Evolutionary conservation across 1,140 invertebrate species (phyloP), one percentile per base, ranked within the genome.

Genomic region (Chironomus striatipennis): DNA sequence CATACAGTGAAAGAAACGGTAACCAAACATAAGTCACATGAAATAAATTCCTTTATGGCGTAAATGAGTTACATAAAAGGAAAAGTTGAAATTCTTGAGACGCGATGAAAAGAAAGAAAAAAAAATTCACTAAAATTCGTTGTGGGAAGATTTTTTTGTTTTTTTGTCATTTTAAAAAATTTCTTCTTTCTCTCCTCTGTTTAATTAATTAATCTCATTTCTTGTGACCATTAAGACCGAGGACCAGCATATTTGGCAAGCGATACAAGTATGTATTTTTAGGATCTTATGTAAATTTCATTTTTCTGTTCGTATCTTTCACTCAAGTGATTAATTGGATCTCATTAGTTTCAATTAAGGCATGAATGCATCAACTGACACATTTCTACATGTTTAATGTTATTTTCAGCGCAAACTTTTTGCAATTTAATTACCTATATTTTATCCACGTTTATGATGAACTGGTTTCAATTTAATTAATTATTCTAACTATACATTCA

Each of bases 241-340:
- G 65, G 65, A 90, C 85, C 84, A 88, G 85, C 86, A 88, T 85
- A 88, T 90, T 82, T 90, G 89, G 89, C 87, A 88, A 83, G 88
- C 88, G 77, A 83, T 90, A 81, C 89, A 90, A 90, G 89, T 91
- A 90, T 77, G 88, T 89, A 78, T 76, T 77, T 75, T 34, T 43
- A 21, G 15, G 17, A 34, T 74, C 20, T 7, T 24, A 21, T 43
- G 47, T 43, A 42, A 17, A 65, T 73, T 57, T 75, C 18, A n/a
- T n/a, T n/a, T n/a, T 73, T 64, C 6, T 18, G 43, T 10, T 24
- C 20, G 8, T 65, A 5, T 57, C 1, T 2, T 34, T 34, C 24
- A 34, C 24, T 57, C n/a, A 57, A 57, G 12, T 57, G 47, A 57
- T 57, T 57, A 57, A 57, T 57, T 57, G n/a, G 47, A 57, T 12